Evolutionary conservation across 1,140 invertebrate genomes (phyloP), one percentile per base, ranked within the genome.

Genomic region (Pectinophora gossypiella): DNA sequence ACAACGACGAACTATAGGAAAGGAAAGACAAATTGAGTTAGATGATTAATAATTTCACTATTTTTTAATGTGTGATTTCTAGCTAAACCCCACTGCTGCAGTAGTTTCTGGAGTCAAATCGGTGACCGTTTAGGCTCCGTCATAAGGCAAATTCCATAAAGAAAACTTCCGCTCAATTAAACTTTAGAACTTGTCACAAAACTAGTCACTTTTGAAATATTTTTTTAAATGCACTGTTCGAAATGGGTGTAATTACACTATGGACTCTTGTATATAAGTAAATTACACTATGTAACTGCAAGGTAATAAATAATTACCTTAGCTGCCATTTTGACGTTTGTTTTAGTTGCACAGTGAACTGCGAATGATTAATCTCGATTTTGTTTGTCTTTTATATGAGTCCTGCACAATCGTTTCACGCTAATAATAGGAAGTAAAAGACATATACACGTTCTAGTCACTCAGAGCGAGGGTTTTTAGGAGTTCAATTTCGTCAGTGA

Each of bases 361-460:
- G 43, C 19, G 20, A 45, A 19, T 45, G 43, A 45, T 45, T 21
- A 19, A 9, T 45, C 43, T 13, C 19, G 43, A 45, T 45, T 19
- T 45, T 6, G 7, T 45, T 19, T 9, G 15, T 19, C 20, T 45
- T 45, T 19, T 19, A 19, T 19, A 19, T 20, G 7, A 12, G 3
- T 45, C 20, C 20, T 40, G 36, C 13, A 40, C 36, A 40, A 6
- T 40, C 20, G 9, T 45, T 45, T 18, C n/a, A n/a, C n/a, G n/a
- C 15, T 45, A 20, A 4, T 45, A 19, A 45, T 45, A 45, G 43
- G 43, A 45, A 45, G 43, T 45, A 19, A 45, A n/a, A n/a, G n/a
- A n/a, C n/a, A n/a, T n/a, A n/a, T n/a, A 76, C 55, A 59, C 60
- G 67, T 59, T 19, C 18, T 44, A 85, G 82, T 80, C 79, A 82